A percentile compares a stretch with the other conserved stretches of the same genome.
Evolutionary conservation across 2,113 vertebrate genomes (phyloP).

Genomic region (Calidris pygmaea): DNA sequence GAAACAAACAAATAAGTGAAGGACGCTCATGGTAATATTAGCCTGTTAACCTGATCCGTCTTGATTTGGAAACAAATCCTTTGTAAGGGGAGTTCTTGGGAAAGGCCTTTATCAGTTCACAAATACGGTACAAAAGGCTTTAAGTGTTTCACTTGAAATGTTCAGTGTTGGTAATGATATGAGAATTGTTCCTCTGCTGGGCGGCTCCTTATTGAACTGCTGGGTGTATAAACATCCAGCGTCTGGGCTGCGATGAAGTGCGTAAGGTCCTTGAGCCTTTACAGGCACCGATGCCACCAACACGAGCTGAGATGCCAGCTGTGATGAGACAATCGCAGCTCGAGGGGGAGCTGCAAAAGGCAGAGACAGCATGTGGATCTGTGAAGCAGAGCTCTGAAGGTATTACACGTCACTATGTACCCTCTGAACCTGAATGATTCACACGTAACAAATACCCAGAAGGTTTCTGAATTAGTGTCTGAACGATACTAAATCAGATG

Average conservation of each 20-base stretch:
- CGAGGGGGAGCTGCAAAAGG: background rate
- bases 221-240: background rate
- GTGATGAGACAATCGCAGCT: background rate
- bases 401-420: background rate
- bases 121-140: background rate
- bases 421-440: background rate
- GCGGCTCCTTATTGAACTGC: background rate
- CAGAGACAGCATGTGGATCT: background rate
- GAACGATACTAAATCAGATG: background rate
- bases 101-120: background rate
- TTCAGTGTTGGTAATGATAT: background rate
- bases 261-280: background rate
- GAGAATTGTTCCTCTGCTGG: background rate
- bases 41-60: background rate
- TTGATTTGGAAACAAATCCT: background rate
- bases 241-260: background rate
- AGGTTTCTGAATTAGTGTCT: background rate
- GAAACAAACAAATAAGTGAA: background rate
- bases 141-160: background rate
- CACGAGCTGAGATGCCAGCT: background rate
- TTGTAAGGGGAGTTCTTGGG: background rate
- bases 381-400: background rate
- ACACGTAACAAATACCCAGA: background rate
- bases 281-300: background rate
- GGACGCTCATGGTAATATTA: background rate